phyloP scores from a whole-genome alignment of 92 coral and sea anemone genomes.

The Zoanthus sociatus region DNA sequence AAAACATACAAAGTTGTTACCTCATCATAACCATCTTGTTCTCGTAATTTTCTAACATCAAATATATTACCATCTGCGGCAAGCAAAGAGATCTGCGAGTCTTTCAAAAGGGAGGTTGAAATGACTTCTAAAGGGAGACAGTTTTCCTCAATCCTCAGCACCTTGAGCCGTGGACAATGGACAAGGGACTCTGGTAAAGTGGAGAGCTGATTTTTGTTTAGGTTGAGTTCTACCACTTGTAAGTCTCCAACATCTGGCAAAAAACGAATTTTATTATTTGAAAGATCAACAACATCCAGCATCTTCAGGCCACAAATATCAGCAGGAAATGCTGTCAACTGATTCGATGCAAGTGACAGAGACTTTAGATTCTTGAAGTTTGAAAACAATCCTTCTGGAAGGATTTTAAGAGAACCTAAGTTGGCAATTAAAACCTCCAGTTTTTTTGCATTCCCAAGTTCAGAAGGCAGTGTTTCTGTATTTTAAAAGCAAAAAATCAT shows the following conservation, averaged over 20 bases:
- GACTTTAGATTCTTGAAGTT: conserved; percentile 78
- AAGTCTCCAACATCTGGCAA: conserved; percentile 84
- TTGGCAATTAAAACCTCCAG: conserved; percentile 80
- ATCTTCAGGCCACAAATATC: conserved; percentile 78
- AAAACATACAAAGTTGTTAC: conserved; percentile 39
- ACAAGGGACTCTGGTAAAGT: conserved; percentile 70
- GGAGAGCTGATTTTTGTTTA: conserved; percentile 82
- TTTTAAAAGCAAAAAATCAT: neutral
- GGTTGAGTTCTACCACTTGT: conserved; percentile 90
- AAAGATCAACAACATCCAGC: conserved; percentile 84
- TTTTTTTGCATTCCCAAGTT: conserved; percentile 79
- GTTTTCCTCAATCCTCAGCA: conserved; percentile 88
- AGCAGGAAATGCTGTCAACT: conserved; percentile 82
- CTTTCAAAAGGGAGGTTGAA: conserved; percentile 71
- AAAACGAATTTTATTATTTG: conserved; percentile 78
- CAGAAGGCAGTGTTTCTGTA: conserved; percentile 77
- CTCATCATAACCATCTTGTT: conserved; percentile 90
- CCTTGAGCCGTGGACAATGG: conserved; percentile 86
- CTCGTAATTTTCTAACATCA: conserved; percentile 76
- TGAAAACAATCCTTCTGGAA: conserved; percentile 77
- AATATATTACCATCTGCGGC: conserved; percentile 93
- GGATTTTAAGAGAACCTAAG: conserved; percentile 62
- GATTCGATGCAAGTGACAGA: conserved; percentile 79
- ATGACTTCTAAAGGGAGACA: conserved; percentile 80
- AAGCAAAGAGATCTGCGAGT: conserved; percentile 84